Base-by-base conservation (phyloP, 1,140 invertebrate species). In the Lutraria rhynchaena region DNA sequence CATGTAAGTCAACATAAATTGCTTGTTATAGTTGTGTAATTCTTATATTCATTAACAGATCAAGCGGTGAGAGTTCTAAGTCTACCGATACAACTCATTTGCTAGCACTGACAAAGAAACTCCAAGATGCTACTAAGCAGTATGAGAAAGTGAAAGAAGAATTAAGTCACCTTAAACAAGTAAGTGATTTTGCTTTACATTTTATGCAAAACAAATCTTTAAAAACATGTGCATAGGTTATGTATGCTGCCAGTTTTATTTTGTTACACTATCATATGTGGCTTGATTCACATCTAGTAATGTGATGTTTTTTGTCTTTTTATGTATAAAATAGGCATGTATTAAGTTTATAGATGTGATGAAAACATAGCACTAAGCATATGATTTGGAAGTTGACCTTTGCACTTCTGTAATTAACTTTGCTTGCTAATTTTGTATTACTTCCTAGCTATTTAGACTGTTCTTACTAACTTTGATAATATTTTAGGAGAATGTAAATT, bases 71-170 rank as follows among this genome's bases (percentile, higher is more conserved):
- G n/a, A 35, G 55, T 44, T 49, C 44, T 17, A 75, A 75, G 37
- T 4, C 44, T n/a, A 46, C 51, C 13, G 78, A 81, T 24, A 81
- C 27, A 13, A 69, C 44, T 33, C 69, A 70, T 17, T 55, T 87
- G 2, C 46, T 85, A 46, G 35, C 69, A 13, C 69, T 88, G 22
- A 88, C 83, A 3, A 86, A 83, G 51, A 89, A 89, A 69, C 49
- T 89, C 22, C 83, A 88, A 67, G 87, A 89, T 81, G 84, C 85
- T 0, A 83, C 83, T 44, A 86, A 84, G 60, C 58, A 82, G 33
- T 86, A 88, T 81, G 77, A 83, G 19, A 82, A 81, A 24, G 61
- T 88, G 13, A 89, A 89, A 73, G 51, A 81, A 27, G 87, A 89
- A n/a, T 63, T 86, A 27, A 74, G n/a, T 13, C 63, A 78, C 15